Conservation (phyloP, 2,888 invertebrate genomes). For the Trichopria drosophilae region DNA sequence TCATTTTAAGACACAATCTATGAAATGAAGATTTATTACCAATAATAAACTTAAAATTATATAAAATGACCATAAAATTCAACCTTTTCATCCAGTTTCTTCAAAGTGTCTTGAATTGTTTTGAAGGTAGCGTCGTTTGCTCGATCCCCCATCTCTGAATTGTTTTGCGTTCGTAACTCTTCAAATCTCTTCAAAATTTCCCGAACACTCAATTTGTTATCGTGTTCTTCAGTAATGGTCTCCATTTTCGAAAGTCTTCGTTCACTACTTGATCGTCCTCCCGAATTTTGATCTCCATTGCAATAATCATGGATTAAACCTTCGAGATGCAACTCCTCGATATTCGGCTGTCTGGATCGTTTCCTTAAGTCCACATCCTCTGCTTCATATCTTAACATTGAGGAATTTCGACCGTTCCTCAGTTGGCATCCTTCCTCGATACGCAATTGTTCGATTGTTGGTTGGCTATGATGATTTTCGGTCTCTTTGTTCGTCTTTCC, state of each 20-base stretch:
- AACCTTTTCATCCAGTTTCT: constrained; percentile 59
- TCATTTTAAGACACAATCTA: no score
- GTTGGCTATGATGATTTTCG: constrained; percentile 32
- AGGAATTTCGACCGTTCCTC: constrained; percentile 43
- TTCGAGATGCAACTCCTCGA: constrained; percentile 45
- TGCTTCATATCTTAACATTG: constrained; percentile 35
- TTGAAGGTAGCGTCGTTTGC: constrained; percentile 51
- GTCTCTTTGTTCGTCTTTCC: constrained; percentile 5
- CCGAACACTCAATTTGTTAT: constrained; percentile 81
- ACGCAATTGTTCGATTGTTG: constrained; percentile 52
- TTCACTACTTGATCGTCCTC: constrained; percentile 36
- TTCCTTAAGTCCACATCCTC: constrained; percentile 21
- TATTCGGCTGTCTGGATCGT: constrained; percentile 34
- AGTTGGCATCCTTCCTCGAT: constrained; percentile 51
- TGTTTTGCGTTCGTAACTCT: constrained; percentile 61
- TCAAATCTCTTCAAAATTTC: constrained; percentile 82
- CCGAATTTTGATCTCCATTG: constrained; percentile 46
- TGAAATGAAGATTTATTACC: no score
- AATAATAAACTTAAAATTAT: no score
- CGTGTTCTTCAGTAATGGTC: constrained; percentile 79
- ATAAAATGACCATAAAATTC: no score
- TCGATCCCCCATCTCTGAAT: constrained; percentile 43
- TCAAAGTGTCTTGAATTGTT: constrained; percentile 57
- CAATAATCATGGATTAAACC: constrained; percentile 53
- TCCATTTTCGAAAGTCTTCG: constrained; percentile 65